Conservation (phyloP, 2,888 invertebrate genomes). For the Ennomos fuscantarius region DNA sequence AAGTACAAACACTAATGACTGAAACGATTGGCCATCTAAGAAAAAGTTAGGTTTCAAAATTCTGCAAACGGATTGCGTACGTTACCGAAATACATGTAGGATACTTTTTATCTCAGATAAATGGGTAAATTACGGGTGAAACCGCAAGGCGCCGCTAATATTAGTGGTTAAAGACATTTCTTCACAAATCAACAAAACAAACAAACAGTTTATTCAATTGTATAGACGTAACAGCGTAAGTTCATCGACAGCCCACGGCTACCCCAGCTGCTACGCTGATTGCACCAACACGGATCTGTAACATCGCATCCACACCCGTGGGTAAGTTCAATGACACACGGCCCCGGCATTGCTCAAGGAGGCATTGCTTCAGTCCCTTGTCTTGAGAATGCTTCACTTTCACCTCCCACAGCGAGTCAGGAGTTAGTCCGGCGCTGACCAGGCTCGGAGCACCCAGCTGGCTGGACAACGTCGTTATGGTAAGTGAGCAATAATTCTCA, state of each 20-base stretch:
- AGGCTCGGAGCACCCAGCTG: constrained; percentile 31
- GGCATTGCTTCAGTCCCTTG: constrained; percentile 34
- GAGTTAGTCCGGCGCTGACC: constrained; percentile 45
- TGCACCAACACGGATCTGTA: constrained; percentile 20
- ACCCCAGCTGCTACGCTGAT: constrained; percentile 5
- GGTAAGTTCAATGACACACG: constrained; percentile 24
- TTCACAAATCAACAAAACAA: too few species aligned
- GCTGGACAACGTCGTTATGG: constrained; percentile 42
- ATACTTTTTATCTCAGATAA: too few species aligned
- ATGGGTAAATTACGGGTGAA: too few species aligned
- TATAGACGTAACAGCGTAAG: too few species aligned
- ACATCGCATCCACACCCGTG: constrained; percentile 18
- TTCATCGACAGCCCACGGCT: background rate
- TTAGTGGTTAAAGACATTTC: too few species aligned
- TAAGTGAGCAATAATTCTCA: constrained; percentile 40
- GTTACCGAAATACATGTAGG: too few species aligned
- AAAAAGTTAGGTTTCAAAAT: too few species aligned
- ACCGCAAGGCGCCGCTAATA: too few species aligned
- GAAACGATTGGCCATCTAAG: too few species aligned
- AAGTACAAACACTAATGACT: too few species aligned
- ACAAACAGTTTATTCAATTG: too few species aligned
- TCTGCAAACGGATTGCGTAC: too few species aligned
- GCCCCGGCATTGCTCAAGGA: constrained; percentile 27
- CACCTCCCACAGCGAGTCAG: constrained; percentile 28
- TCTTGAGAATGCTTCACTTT: constrained; percentile 30